Conservation (phyloP, 1,140 invertebrate genomes). For the Laupala kohalensis region DNA sequence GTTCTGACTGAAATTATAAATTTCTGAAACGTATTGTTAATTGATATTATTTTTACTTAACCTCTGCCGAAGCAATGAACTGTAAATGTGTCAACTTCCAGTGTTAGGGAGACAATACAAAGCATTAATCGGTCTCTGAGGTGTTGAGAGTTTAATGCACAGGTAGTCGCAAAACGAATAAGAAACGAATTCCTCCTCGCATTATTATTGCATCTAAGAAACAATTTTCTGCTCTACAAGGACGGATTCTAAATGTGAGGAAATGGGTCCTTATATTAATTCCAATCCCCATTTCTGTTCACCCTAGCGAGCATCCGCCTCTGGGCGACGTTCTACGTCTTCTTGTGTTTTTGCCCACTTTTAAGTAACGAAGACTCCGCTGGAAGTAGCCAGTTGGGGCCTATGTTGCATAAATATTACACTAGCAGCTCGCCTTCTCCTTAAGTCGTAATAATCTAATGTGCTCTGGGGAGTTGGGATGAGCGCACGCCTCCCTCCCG, state of each 20-base stretch:
- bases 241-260: not conserved
- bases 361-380: not conserved
- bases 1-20: too few species aligned
- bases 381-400: not conserved
- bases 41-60: too few species aligned
- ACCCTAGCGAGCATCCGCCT: too few species aligned
- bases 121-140: not conserved
- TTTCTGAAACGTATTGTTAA: too few species aligned
- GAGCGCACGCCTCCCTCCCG: too few species aligned
- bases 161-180: not conserved
- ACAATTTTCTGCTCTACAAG: not conserved
- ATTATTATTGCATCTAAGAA: not conserved
- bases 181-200: not conserved
- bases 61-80: too few species aligned
- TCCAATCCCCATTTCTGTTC: not conserved
- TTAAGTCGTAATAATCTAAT: not conserved
- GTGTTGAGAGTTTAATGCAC: not conserved
- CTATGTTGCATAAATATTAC: not conserved
- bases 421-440: not conserved
- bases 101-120: not conserved
- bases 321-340: not conserved
- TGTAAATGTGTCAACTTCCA: too few species aligned
- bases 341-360: not conserved
- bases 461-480: not conserved
- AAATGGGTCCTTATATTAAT: not conserved